These are phyloP conservation scores for Hexactinellida sp. DNA, from an alignment of 37 sponge, comb jelly and placozoan genomes.

Conservation along the genomic window DNA sequence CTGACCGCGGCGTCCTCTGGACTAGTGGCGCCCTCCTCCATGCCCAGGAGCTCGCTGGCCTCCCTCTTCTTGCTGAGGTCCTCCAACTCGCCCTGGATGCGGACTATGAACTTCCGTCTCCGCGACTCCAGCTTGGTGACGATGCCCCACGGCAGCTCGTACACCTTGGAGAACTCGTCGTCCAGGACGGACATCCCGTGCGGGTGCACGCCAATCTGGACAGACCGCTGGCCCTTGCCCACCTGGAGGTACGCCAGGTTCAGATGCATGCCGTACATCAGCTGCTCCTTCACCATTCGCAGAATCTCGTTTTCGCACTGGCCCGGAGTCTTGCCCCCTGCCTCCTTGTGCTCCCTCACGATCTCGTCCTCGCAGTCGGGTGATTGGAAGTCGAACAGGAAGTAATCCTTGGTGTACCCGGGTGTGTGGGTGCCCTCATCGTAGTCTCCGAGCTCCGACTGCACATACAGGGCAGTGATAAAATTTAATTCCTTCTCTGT, in stretches of 20 bases:
- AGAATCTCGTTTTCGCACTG: neutral
- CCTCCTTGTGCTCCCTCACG: neutral
- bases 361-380: neutral
- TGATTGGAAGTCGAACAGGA: neutral
- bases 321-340: neutral
- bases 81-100: neutral
- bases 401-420: conserved; percentile 1
- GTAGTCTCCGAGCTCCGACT: neutral
- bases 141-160: neutral
- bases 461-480: neutral
- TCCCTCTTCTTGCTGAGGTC: neutral
- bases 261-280: neutral
- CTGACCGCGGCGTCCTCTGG: neutral
- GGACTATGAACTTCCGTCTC: neutral
- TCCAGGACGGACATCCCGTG: neutral
- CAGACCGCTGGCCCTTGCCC: neutral
- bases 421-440: neutral
- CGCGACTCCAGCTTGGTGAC: neutral
- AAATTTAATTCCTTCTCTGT: neutral
- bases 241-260: neutral
- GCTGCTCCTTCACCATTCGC: neutral
- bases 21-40: neutral
- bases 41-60: neutral
- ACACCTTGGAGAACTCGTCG: neutral
- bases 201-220: neutral